Conservation (phyloP, 2,888 invertebrate genomes). For the Timandra comae region DNA sequence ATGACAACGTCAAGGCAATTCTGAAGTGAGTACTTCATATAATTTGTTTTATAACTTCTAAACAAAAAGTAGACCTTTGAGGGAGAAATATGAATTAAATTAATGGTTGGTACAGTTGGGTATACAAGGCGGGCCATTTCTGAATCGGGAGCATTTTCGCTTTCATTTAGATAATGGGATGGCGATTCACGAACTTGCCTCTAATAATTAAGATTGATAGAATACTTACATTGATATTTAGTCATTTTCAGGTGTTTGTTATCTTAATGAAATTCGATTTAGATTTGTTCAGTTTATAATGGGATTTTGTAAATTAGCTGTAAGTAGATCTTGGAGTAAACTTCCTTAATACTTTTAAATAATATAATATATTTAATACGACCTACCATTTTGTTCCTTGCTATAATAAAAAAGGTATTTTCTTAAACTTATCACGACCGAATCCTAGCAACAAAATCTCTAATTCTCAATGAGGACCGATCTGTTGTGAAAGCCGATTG, state of each 20-base stretch:
- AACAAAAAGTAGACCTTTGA: constrained; percentile 22
- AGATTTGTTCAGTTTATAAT: constrained; percentile 11
- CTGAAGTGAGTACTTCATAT: constrained; percentile 13
- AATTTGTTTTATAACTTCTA: constrained; percentile 27
- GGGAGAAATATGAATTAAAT: constrained; percentile 21
- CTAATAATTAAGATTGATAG: constrained; percentile 57
- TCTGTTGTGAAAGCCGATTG: too few species aligned
- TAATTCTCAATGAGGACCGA: too few species aligned
- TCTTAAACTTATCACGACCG: too few species aligned
- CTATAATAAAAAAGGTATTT: too few species aligned
- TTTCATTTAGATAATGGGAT: constrained; percentile 56
- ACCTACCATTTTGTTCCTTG: too few species aligned
- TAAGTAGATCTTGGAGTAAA: too few species aligned
- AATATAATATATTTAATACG: too few species aligned
- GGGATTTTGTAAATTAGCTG: too few species aligned
- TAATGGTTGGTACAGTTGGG: constrained; percentile 16
- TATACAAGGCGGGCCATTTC: constrained; percentile 17
- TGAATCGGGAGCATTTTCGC: constrained; percentile 26
- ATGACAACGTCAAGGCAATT: constrained; percentile 21
- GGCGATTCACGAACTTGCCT: constrained; percentile 42
- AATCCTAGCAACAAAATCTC: too few species aligned
- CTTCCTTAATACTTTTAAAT: too few species aligned
- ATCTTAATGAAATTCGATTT: constrained; percentile 16
- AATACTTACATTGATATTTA: constrained; percentile 38
- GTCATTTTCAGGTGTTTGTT: constrained; percentile 24